phyloP scores from a whole-genome alignment of 2,888 invertebrate genomes.

The Apamea epomidion region DNA sequence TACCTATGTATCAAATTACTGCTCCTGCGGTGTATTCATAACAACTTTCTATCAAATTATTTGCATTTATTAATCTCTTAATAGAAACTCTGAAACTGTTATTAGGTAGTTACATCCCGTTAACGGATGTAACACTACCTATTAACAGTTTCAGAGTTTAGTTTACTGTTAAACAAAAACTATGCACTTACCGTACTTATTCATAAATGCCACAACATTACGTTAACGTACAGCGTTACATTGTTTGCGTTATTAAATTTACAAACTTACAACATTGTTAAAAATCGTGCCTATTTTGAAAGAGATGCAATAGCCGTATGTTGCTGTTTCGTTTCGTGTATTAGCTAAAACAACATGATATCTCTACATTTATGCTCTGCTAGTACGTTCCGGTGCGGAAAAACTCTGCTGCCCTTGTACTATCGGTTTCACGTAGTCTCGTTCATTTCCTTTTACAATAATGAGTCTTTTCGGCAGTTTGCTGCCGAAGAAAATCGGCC shows the following conservation, averaged over 20 bases:
- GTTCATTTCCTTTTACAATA: background rate
- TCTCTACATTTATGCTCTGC: constrained; percentile 1
- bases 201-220: background rate
- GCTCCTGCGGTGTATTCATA: background rate
- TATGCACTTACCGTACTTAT: background rate
- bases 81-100: background rate
- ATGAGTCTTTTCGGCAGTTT: background rate
- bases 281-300: background rate
- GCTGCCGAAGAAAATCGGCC: background rate
- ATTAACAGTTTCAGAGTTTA: no score
- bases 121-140: no score
- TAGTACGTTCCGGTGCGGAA: background rate
- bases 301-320: background rate
- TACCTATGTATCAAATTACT: background rate
- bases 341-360: background rate
- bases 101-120: background rate
- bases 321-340: background rate
- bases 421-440: background rate
- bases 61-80: no score
- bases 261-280: background rate
- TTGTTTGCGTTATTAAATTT: no score
- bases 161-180: background rate
- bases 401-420: background rate
- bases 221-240: no score
- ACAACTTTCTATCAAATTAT: background rate